Percentiles rank a stretch among this genome's conserved stretches.
Evolutionary conservation across 2,113 vertebrate species (phyloP).

Genomic region (Lophura nycthemera): DNA sequence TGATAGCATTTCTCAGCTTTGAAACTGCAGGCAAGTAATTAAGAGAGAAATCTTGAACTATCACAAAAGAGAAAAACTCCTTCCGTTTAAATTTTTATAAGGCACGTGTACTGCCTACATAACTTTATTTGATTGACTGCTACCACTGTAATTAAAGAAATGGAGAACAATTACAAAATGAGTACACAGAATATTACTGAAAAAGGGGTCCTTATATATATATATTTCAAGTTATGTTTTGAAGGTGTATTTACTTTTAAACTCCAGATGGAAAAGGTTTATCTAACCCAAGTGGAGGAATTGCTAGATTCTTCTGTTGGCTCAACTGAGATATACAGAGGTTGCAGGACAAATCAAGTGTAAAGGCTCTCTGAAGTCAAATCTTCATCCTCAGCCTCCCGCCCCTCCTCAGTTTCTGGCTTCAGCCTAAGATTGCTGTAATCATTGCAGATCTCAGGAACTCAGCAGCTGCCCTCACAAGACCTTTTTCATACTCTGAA

Average conservation of each 20-base stretch:
- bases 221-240: background rate
- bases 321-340: background rate
- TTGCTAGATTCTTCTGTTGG: background rate
- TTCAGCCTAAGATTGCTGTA: background rate
- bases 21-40: background rate
- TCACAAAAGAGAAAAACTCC: background rate
- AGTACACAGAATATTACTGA: background rate
- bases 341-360: background rate
- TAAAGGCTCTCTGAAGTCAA: background rate
- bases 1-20: background rate
- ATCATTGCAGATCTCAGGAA: background rate
- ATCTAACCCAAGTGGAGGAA: background rate
- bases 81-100: background rate
- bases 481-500: background rate
- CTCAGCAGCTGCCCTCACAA: background rate
- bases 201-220: background rate
- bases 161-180: background rate
- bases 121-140: background rate
- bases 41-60: background rate
- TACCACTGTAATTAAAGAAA: background rate
- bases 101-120: background rate
- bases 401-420: background rate
- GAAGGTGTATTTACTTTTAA: background rate
- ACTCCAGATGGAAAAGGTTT: background rate
- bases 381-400: conserved; percentile 5